Percentiles rank a stretch among this genome's conserved stretches.
These are phyloP conservation scores for Todiramphus saurophagus DNA, from an alignment of 2,113 vertebrate genomes.

Conservation along the genomic window DNA sequence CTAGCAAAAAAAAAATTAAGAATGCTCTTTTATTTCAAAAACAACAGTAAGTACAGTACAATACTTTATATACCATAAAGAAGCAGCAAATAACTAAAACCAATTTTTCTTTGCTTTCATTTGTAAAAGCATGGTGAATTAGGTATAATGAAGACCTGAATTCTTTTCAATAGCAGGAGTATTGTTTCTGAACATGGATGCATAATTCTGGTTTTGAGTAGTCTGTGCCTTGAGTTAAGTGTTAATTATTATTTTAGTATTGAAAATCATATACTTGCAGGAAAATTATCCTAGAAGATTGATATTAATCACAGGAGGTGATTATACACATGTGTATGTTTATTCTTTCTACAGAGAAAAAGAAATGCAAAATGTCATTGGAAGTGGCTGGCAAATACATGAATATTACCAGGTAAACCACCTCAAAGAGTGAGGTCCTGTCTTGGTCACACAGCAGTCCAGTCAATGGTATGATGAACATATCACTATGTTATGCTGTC, in stretches of 20 bases:
- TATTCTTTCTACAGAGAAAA: no score
- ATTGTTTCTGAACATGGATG: neutral
- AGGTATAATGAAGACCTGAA: neutral
- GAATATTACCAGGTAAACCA: no score
- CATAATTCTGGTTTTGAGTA: neutral
- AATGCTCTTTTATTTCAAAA: neutral
- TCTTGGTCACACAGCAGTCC: no score
- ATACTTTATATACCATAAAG: neutral
- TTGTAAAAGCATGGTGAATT: neutral
- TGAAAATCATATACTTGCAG: neutral
- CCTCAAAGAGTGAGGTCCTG: no score
- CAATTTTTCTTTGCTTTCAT: neutral
- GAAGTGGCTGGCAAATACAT: no score
- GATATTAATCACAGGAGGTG: neutral
- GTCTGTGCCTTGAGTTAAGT: neutral
- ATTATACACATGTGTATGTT: no score
- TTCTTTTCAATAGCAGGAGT: neutral
- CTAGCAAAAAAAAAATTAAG: neutral
- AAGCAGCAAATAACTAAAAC: neutral
- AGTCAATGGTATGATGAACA: no score
- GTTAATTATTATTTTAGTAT: neutral
- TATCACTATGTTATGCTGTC: no score
- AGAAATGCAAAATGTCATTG: no score
- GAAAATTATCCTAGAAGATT: neutral
- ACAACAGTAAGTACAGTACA: rapidly evolving